These are phyloP conservation scores for Coranthus polyacanthus DNA, from an alignment of 2,797 vertebrate genomes.

Conservation along the genomic window DNA sequence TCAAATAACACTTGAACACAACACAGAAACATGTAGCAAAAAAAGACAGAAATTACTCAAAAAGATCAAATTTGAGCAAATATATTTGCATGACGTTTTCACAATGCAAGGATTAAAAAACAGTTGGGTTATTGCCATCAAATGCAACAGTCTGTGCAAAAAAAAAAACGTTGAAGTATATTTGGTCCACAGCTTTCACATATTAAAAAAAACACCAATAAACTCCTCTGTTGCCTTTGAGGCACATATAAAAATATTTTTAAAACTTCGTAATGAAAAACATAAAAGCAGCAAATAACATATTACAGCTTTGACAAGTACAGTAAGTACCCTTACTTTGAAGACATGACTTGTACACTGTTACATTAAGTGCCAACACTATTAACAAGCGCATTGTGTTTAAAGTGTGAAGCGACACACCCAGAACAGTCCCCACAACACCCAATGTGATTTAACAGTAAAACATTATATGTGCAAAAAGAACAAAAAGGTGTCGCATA, in stretches of 20 bases:
- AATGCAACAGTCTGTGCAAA: background rate
- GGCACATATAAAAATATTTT: conserved; percentile 40
- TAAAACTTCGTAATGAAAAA: conserved; percentile 42
- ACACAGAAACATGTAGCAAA: background rate
- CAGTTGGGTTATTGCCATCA: conserved; percentile 12
- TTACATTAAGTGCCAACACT: conserved; percentile 55
- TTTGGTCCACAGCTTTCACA: background rate
- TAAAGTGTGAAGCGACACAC: conserved; percentile 18
- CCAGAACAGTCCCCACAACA: conserved; percentile 24
- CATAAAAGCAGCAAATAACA: conserved; percentile 46
- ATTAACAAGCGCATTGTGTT: conserved; percentile 27
- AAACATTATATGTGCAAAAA: conserved; percentile 44
- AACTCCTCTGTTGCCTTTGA: background rate
- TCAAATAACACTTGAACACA: too few species aligned
- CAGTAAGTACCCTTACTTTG: conserved; percentile 14
- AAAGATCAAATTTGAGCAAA: conserved; percentile 21
- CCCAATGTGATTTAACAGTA: conserved; percentile 35
- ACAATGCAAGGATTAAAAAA: conserved; percentile 26
- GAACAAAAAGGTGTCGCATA: conserved; percentile 14
- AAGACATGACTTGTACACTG: conserved; percentile 5
- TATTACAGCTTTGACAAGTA: conserved; percentile 8
- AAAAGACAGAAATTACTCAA: background rate
- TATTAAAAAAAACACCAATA: conserved; percentile 23
- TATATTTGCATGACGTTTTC: conserved; percentile 34
- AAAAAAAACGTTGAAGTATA: background rate